These are phyloP conservation scores for Alces alces DNA, from an alignment of 2,113 vertebrate genomes.

Conservation along the genomic window DNA sequence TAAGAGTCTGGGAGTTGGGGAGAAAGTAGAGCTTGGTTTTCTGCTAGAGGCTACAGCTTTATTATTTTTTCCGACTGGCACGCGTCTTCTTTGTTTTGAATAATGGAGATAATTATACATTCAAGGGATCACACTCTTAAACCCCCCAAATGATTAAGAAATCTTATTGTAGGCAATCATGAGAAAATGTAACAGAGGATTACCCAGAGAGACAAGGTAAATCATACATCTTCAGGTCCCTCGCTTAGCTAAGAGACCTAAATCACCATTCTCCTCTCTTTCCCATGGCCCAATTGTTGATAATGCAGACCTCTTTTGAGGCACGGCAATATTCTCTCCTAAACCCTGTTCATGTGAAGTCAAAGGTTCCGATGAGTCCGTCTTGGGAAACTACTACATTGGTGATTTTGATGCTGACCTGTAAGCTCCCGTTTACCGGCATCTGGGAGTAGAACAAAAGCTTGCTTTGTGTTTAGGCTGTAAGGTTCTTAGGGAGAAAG, in stretches of 20 bases:
- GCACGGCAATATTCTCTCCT: conserved; percentile 41
- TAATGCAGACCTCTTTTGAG: conserved; percentile 48
- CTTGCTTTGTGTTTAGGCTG: not conserved
- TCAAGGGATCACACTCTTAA: conserved; percentile 77
- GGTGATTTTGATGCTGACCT: not conserved
- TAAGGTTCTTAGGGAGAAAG: not conserved
- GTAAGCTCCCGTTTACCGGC: not conserved
- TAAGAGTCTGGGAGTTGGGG: not conserved
- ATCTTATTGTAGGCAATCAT: conserved; percentile 61
- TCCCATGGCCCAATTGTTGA: conserved; percentile 45
- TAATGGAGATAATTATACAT: conserved; percentile 86
- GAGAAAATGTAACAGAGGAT: conserved; percentile 72
- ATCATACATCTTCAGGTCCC: conserved; percentile 30
- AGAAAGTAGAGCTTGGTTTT: conserved; percentile 49
- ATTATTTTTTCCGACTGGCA: conserved; percentile 84
- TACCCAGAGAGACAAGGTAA: conserved; percentile 60
- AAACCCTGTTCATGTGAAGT: conserved; percentile 63
- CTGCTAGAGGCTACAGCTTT: conserved; percentile 79
- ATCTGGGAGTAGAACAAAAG: not conserved
- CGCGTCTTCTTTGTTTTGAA: conserved; percentile 78
- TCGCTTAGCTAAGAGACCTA: conserved; percentile 25
- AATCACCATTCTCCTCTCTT: conserved; percentile 48
- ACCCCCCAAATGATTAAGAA: conserved; percentile 71
- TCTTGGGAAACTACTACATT: conserved; percentile 58
- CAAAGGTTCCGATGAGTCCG: not conserved